Evolutionary conservation across 2,797 vertebrate genomes (phyloP).

Genomic region (Arnoldichthys spilopterus): DNA sequence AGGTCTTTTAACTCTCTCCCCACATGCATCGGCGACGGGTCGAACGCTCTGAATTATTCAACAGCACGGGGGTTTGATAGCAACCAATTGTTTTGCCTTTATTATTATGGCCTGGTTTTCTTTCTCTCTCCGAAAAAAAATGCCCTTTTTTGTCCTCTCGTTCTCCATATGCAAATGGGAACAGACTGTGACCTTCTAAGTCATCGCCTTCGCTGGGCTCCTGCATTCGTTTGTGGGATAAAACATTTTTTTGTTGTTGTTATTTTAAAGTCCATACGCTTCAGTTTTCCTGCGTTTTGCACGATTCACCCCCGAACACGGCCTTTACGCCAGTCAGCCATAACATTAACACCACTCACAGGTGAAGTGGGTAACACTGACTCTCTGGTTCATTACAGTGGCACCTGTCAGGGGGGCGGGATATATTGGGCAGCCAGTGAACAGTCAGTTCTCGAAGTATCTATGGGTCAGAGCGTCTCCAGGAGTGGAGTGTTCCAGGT

Average conservation of each 20-base stretch:
- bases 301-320: too few relatives aligned
- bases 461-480: too few relatives aligned
- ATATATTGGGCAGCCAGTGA: too few relatives aligned
- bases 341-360: too few relatives aligned
- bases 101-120: conserved; percentile 15
- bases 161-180: conserved; percentile 49
- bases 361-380: too few relatives aligned
- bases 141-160: conserved; percentile 32
- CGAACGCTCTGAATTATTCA: conserved; percentile 51
- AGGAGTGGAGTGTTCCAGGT: too few relatives aligned
- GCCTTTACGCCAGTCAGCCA: too few relatives aligned
- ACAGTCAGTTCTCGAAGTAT: too few relatives aligned
- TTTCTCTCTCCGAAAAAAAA: conserved; percentile 2
- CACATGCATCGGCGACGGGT: conserved; percentile 26
- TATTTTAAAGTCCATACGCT: neutral
- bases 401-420: too few relatives aligned
- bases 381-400: too few relatives aligned
- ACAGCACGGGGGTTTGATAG: conserved; percentile 38
- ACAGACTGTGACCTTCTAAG: conserved; percentile 41
- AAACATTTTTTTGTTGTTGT: too few relatives aligned
- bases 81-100: conserved; percentile 31
- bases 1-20: conserved; percentile 14
- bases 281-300: neutral
- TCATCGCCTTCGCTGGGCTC: conserved; percentile 7
- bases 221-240: conserved; percentile 11